Evolutionary conservation across 2,797 vertebrate genomes (phyloP), one percentile per base, ranked within the genome.

Genomic region (Myotis myotis): DNA sequence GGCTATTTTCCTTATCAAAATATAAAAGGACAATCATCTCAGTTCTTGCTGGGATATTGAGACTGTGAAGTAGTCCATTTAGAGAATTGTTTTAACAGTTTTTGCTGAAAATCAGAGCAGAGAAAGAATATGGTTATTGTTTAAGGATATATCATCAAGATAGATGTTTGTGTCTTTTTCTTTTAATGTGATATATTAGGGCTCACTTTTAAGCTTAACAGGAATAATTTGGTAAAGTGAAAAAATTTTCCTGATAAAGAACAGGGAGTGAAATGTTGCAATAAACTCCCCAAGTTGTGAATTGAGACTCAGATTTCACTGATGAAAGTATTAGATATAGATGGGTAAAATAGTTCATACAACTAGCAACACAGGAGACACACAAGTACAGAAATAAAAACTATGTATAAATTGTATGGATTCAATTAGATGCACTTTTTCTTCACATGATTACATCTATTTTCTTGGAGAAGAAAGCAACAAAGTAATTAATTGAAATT

Each of bases 181-280:
- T 76, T 95, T 74, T 64, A 91, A 93, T 70, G 57, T 88, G 33
- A 93, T 89, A 36, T 68, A 57, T 68, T 79, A 84, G 15, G 13
- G 16, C 20, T 23, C 5, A 70, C 57, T 57, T 83, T 88, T 47
- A 85, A 91, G 36, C 20, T 84, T 22, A 66, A 82, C 57, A 0
- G 9, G 25, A 85, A 57, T 85, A 80, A 72, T 80, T 44, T 20
- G 71, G 15, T 28, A 53, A 53, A 81, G 13, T 68, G 15, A 44
- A 80, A 79, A 66, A 75, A 84, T 38, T 53, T 57, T 85, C 13
- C 36, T 41, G 1, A 44, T 20, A 68, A 44, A 85, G 3, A 2
- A 44, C 11, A 53, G 17, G 30, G 9, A 84, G 38, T 8, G 4
- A 84, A 85, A 47, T 47, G 17, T 3, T 70, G 15, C 15, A 76